Evolutionary conservation across 1,140 invertebrate genomes (phyloP).

Genomic region (Pantala flavescens): DNA sequence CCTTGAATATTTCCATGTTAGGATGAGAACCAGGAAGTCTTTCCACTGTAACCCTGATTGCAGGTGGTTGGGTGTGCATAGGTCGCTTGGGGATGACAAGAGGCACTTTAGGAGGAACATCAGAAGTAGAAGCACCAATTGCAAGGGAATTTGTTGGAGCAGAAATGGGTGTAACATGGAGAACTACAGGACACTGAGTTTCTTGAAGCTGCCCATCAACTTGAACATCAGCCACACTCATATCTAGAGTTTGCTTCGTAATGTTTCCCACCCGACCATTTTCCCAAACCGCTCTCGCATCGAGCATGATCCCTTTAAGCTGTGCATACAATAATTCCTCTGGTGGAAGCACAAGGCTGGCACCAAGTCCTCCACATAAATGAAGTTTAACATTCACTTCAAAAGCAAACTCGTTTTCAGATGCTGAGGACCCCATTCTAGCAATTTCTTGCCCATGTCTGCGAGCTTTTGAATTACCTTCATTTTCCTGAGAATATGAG

Average conservation of each 20-base stretch:
- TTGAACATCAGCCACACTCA: conserved; percentile 71
- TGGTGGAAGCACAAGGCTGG: conserved; percentile 71
- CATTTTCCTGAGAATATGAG: background rate
- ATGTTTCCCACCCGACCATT: conserved; percentile 36
- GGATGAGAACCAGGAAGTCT: conserved; percentile 55
- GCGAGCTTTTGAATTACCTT: background rate
- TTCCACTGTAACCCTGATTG: conserved; percentile 52
- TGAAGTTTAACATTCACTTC: background rate
- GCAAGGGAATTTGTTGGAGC: conserved; percentile 28
- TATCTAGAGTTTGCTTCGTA: conserved; percentile 50
- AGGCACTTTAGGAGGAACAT: background rate
- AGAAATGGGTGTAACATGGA: conserved; percentile 53
- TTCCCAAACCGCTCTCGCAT: conserved; percentile 32
- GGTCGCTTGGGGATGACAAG: background rate
- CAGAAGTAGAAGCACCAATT: conserved; percentile 28
- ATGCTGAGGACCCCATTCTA: background rate
- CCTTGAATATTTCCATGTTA: conserved; percentile 66
- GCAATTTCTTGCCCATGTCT: background rate
- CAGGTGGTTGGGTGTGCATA: conserved; percentile 32
- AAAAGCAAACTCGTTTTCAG: background rate
- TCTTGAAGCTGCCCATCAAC: conserved; percentile 85
- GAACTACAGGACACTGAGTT: conserved; percentile 67
- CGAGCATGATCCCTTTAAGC: conserved; percentile 59
- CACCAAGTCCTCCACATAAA: conserved; percentile 50
- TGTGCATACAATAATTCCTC: conserved; percentile 81